Conservation (phyloP, 2,797 vertebrate species). For the Loriculus beryllinus region DNA sequence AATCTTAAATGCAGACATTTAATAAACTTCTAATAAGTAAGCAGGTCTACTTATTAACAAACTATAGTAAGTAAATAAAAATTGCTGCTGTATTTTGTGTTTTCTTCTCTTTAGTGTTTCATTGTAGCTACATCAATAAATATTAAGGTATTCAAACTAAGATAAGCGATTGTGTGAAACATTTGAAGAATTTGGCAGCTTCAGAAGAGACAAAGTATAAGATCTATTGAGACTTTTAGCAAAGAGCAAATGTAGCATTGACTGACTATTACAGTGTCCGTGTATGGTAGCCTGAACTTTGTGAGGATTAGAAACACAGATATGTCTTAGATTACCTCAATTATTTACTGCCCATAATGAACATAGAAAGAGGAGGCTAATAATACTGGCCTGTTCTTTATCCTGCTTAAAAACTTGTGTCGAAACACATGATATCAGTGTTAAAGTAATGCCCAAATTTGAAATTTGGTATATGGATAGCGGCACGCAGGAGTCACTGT, state of each 20-base stretch:
- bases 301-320: neutral
- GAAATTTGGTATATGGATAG: neutral
- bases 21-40: conserved; percentile 16
- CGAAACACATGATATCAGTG: neutral
- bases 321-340: neutral
- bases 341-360: neutral
- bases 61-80: neutral
- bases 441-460: neutral
- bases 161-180: neutral
- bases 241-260: neutral
- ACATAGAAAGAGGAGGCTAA: neutral
- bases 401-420: neutral
- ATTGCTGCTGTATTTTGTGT: neutral
- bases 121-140: neutral
- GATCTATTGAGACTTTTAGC: neutral
- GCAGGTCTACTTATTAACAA: neutral
- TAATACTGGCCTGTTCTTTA: neutral
- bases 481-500: neutral
- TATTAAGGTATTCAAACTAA: neutral
- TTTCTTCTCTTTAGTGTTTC: neutral
- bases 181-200: neutral
- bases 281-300: neutral
- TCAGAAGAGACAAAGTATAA: neutral
- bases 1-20: conserved; percentile 13
- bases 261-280: neutral